Conservation (phyloP, 1,140 invertebrate genomes). For the Zaprionus taronus region DNA sequence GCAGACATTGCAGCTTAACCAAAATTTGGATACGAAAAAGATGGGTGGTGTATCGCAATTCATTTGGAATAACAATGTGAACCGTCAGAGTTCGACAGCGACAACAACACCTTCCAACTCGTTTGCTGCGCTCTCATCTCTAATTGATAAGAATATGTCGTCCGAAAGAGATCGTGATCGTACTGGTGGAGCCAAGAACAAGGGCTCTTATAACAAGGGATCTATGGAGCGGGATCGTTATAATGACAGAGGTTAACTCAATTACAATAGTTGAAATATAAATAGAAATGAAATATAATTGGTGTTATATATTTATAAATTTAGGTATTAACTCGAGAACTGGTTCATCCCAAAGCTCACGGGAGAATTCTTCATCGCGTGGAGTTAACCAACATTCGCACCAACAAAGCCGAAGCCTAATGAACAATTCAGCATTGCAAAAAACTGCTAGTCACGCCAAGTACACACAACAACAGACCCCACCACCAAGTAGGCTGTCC, state of each 20-base stretch:
- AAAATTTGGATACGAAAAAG: slow-evolving; percentile 78
- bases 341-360: slow-evolving; percentile 86
- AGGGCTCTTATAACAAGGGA: slow-evolving; percentile 85
- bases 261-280: not conserved
- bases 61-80: slow-evolving; percentile 59
- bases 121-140: slow-evolving; percentile 71
- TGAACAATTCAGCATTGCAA: slow-evolving; percentile 61
- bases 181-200: slow-evolving; percentile 78
- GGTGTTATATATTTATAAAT: not conserved
- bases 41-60: slow-evolving; percentile 75
- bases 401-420: slow-evolving; percentile 58
- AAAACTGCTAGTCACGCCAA: slow-evolving; percentile 81
- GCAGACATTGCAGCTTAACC: slow-evolving; percentile 59
- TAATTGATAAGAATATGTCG: slow-evolving; percentile 69
- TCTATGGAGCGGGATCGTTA: slow-evolving; percentile 85
- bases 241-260: slow-evolving; percentile 55
- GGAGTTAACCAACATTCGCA: slow-evolving; percentile 41
- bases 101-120: slow-evolving; percentile 74
- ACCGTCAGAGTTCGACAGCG: slow-evolving; percentile 54
- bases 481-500: slow-evolving; percentile 48
- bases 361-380: slow-evolving; percentile 81
- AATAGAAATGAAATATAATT: slow-evolving; percentile 1
- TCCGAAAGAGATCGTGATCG: slow-evolving; percentile 66
- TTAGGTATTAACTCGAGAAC: slow-evolving; percentile 86
- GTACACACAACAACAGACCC: slow-evolving; percentile 66